Base-by-base conservation (phyloP, 2,888 invertebrate genomes). In the Bimastos eiseni region DNA sequence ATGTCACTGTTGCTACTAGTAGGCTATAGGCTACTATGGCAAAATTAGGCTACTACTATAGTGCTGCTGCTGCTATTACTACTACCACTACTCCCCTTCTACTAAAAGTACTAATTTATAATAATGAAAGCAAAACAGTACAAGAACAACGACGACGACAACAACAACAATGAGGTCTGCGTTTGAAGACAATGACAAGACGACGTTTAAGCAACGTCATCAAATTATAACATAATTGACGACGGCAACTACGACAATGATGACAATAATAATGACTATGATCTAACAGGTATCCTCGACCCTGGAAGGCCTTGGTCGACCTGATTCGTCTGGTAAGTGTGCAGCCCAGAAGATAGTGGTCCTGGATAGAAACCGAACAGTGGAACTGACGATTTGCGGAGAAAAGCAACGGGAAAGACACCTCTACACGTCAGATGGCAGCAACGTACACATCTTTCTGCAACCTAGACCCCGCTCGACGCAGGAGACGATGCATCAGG, bases 371-470 rank as follows among this genome's bases (percentile, higher is more conserved):
- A 86, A 86, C 19, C 86, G 86, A 2, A 86, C 86, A 5, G 6
- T 37, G 33, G 86, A 86, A 36, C 86, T 86, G 89, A 55, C 89
- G 1, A n/a, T 89, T 11, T 44, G 55, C 55, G 37, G 44, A 21
- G 89, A 89, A 36, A 49, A 49, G 70, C n/a, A 36, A n/a, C 44
- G 89, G 1, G 89, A 89, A 24, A n/a, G 89, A 19, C 89, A 89
- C 36, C 70, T 89, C n/a, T 70, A 89, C 89, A 55, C 89, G 33
- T n/a, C 89, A 33, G 89, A 89, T 34, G 55, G 89, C 44, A 44
- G 70, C 89, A 36, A 2, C 34, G 44, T 70, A 11, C 17, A 34
- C 89, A 49, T 89, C 37, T 70, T 70, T 37, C 36, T 89, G 36
- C n/a, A 49, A 8, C n/a, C 36, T 17, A 36, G 34, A 36, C 33